Evolutionary conservation across 2,797 vertebrate genomes (phyloP).

Genomic region (Antrozous pallidus): DNA sequence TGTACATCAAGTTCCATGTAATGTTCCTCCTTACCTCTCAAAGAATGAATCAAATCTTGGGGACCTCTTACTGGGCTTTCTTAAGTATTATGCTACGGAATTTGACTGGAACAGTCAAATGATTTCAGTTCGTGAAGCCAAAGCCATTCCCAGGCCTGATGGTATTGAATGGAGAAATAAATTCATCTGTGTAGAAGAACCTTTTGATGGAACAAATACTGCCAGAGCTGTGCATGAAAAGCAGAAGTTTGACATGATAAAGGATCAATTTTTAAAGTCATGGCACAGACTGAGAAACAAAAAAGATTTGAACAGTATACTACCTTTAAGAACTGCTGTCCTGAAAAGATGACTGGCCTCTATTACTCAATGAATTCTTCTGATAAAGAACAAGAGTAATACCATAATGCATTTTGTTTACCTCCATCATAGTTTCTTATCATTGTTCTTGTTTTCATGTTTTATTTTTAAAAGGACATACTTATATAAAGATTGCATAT

Average conservation of each 20-base stretch:
- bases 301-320: conserved; percentile 90
- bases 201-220: conserved; percentile 95
- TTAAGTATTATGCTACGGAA: conserved; percentile 92
- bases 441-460: conserved; percentile 78
- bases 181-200: conserved; percentile 97
- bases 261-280: conserved; percentile 88
- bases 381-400: conserved; percentile 80
- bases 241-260: conserved; percentile 92
- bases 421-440: conserved; percentile 71
- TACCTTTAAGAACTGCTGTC: conserved; percentile 85
- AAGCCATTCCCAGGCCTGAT: conserved; percentile 87
- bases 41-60: conserved; percentile 92
- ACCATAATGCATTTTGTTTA: conserved; percentile 73
- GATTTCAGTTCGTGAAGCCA: conserved; percentile 94
- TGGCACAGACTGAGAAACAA: conserved; percentile 85
- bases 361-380: conserved; percentile 69
- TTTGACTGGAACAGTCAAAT: conserved; percentile 93
- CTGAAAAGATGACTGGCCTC: conserved; percentile 79
- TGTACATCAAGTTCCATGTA: conserved; percentile 88
- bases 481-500: conserved; percentile 80
- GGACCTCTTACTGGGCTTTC: conserved; percentile 93
- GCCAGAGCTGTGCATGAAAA: conserved; percentile 96
- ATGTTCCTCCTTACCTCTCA: conserved; percentile 89
- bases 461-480: conserved; percentile 79
- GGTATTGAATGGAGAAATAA: conserved; percentile 92